phyloP scores from a whole-genome alignment of 2,888 invertebrate genomes.

The Tinea trinotella region DNA sequence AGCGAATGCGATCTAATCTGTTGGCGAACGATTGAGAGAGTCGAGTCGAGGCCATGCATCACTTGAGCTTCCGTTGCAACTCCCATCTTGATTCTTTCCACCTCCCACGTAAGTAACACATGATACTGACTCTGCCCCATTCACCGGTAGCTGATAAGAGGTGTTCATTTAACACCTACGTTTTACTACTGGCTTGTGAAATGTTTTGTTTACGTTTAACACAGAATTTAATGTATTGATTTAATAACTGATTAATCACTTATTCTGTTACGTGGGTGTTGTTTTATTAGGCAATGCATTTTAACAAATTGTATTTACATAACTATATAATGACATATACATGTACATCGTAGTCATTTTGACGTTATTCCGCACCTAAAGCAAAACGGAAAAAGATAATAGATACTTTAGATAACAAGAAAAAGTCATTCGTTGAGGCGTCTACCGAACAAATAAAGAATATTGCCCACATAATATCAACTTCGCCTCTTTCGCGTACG shows the following conservation, averaged over 20 bases:
- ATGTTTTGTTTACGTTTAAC: conserved; percentile 23
- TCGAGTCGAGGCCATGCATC: conserved; percentile 56
- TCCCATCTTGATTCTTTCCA: conserved; percentile 61
- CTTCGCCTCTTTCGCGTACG: conserved; percentile 25
- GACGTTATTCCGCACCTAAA: not conserved
- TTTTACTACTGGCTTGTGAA: conserved; percentile 39
- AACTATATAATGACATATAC: too few species aligned
- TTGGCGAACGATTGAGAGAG: conserved; percentile 51
- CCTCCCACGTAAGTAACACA: conserved; percentile 53
- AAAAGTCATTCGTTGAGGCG: conserved; percentile 39
- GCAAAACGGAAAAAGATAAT: conserved; percentile 32
- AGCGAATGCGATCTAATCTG: conserved; percentile 58
- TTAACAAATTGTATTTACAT: too few species aligned
- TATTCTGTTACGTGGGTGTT: not conserved
- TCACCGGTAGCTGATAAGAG: conserved; percentile 25
- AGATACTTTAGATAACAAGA: conserved; percentile 60
- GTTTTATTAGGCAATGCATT: too few species aligned
- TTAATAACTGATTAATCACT: not conserved
- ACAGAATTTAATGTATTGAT: not conserved
- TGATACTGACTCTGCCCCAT: conserved; percentile 28
- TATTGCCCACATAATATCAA: conserved; percentile 38
- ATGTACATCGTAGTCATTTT: too few species aligned
- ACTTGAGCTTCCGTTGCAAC: conserved; percentile 64
- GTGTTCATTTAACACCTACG: conserved; percentile 55
- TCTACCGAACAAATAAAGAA: conserved; percentile 41